Conservation (phyloP, 2,797 vertebrate genomes). For the Sebastes oblongus region DNA sequence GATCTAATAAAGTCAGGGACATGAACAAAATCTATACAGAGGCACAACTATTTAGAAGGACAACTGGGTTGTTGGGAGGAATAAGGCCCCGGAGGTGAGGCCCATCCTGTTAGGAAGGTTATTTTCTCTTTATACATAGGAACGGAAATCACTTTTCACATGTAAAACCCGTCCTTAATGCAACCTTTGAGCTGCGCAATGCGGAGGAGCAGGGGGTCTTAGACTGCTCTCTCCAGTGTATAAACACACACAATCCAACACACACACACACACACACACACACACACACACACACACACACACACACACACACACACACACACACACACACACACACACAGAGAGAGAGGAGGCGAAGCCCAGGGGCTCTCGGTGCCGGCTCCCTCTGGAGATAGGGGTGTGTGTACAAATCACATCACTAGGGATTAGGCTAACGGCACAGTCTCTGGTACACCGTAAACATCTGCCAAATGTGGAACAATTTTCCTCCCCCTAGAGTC, state of each 20-base stretch:
- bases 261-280: neutral
- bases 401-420: conserved; percentile 88
- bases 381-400: conserved; percentile 84
- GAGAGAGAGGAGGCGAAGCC: conserved; percentile 55
- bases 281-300: no score
- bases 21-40: conserved; percentile 23
- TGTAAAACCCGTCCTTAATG: conserved; percentile 85
- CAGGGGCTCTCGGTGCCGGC: conserved; percentile 72
- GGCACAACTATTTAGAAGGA: conserved; percentile 44
- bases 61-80: conserved; percentile 43
- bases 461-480: conserved; percentile 86
- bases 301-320: no score
- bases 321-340: no score
- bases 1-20: conserved; percentile 14
- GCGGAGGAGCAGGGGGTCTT: conserved; percentile 80
- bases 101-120: conserved; percentile 78
- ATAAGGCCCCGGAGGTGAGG: conserved; percentile 78
- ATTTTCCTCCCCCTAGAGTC: conserved; percentile 75
- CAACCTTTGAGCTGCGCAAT: conserved; percentile 81
- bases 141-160: conserved; percentile 86
- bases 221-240: conserved; percentile 65
- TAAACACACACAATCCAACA: conserved; percentile 61
- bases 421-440: conserved; percentile 86
- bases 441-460: conserved; percentile 83
- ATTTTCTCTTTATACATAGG: conserved; percentile 78